Evolutionary conservation across 2,888 invertebrate genomes (phyloP).

Genomic region (Papilio demoleus): DNA sequence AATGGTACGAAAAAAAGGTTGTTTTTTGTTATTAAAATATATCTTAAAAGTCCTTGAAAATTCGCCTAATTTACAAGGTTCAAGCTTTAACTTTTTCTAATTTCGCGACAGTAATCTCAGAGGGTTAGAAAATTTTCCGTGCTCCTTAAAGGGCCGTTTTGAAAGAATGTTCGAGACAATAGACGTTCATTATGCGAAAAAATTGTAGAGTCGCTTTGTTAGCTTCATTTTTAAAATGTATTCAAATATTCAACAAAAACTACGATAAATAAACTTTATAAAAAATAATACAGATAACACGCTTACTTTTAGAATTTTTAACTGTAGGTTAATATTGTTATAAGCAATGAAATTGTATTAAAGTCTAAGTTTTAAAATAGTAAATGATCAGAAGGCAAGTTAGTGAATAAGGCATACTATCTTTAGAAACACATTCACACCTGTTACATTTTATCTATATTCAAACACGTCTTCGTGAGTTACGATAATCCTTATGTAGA

Average conservation of each 20-base stretch:
- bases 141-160: not conserved
- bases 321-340: not conserved
- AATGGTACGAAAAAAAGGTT: not conserved
- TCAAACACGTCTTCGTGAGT: conserved; percentile 1
- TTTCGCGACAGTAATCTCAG: conserved; percentile 2
- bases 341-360: not conserved
- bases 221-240: not conserved
- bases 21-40: not conserved
- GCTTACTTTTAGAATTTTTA: not conserved
- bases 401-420: not conserved
- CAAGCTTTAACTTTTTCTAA: conserved; percentile 9
- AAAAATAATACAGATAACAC: too few relatives aligned
- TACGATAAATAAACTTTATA: too few relatives aligned
- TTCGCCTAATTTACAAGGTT: not conserved
- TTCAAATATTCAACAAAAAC: not conserved
- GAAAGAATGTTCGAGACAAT: not conserved
- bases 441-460: not conserved
- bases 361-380: not conserved
- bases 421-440: conserved; percentile 2
- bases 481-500: conserved; percentile 5
- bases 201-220: not conserved
- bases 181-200: not conserved
- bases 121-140: conserved; percentile 4
- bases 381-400: not conserved
- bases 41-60: conserved; percentile 1